Evolutionary conservation across 2,888 invertebrate genomes (phyloP).

Genomic region (Oxycera nigricornis): DNA sequence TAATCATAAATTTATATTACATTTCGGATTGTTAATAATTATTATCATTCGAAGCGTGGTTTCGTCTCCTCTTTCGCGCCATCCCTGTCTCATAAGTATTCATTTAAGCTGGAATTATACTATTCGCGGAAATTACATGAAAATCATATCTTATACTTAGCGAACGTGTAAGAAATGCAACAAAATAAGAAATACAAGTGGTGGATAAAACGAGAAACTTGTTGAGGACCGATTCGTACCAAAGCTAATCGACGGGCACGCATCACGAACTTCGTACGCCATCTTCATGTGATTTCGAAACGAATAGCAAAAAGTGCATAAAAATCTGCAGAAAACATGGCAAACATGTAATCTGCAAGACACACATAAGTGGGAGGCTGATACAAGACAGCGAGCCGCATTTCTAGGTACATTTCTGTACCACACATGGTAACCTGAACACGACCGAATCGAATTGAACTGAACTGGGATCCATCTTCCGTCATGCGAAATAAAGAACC

Average conservation of each 20-base stretch:
- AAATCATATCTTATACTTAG: conserved; percentile 38
- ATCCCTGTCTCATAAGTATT: background rate
- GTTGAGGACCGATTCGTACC: conserved; percentile 2
- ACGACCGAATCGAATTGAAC: background rate
- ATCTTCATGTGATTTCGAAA: conserved; percentile 27
- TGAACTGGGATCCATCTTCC: background rate
- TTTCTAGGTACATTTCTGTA: conserved; percentile 12
- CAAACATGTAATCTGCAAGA: conserved; percentile 10
- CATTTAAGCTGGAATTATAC: conserved; percentile 26
- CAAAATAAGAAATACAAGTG: conserved; percentile 3
- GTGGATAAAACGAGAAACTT: background rate
- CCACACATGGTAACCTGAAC: conserved; percentile 1
- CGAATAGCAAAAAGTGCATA: background rate
- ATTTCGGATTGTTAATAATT: conserved; percentile 44
- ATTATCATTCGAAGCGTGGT: conserved; percentile 34
- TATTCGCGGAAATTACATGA: conserved; percentile 28
- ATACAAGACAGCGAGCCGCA: conserved; percentile 39
- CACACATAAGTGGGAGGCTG: conserved; percentile 45
- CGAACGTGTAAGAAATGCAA: conserved; percentile 9
- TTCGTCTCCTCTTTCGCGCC: background rate
- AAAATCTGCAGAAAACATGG: conserved; percentile 12
- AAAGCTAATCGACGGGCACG: conserved; percentile 34
- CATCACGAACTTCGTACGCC: conserved; percentile 35
- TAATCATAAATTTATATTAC: conserved; percentile 47
- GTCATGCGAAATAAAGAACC: conserved; percentile 44